These are phyloP conservation scores for Paramormyrops kingsleyae DNA, from an alignment of 2,113 vertebrate genomes.

Conservation along the genomic window DNA sequence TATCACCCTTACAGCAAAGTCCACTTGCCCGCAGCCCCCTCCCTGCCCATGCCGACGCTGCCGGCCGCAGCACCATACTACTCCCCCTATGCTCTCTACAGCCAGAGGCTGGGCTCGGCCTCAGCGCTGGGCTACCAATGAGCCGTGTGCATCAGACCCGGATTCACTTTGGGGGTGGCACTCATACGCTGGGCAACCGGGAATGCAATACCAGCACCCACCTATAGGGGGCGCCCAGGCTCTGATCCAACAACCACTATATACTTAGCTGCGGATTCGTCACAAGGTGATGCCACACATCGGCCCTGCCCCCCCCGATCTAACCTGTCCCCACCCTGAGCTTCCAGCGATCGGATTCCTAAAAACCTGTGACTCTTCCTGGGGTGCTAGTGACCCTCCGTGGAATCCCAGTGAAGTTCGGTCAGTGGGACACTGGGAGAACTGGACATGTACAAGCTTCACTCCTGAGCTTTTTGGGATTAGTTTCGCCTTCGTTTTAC, in stretches of 20 bases:
- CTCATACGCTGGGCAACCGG: slow-evolving; percentile 28
- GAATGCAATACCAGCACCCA: slow-evolving; percentile 19
- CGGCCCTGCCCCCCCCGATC: slow-evolving; percentile 22
- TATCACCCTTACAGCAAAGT: slow-evolving; percentile 95
- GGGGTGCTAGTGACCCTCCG: slow-evolving; percentile 7
- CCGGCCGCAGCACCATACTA: slow-evolving; percentile 81
- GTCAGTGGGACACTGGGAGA: slow-evolving; percentile 2
- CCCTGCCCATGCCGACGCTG: slow-evolving; percentile 82
- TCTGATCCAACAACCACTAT: neutral
- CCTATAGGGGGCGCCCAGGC: neutral
- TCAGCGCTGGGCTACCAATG: slow-evolving; percentile 92
- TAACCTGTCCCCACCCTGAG: slow-evolving; percentile 19
- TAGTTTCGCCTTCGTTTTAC: slow-evolving; percentile 30
- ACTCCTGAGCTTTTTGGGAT: slow-evolving; percentile 26
- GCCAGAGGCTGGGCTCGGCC: slow-evolving; percentile 89
- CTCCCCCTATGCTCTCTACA: slow-evolving; percentile 89
- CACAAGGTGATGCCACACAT: slow-evolving; percentile 27
- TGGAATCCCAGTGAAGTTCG: slow-evolving; percentile 6
- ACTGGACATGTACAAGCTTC: slow-evolving; percentile 44
- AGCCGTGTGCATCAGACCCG: slow-evolving; percentile 30
- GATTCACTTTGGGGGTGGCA: slow-evolving; percentile 16
- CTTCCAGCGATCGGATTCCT: slow-evolving; percentile 29
- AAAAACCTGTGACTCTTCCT: slow-evolving; percentile 15
- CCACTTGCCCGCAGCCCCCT: slow-evolving; percentile 75
- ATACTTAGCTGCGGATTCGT: slow-evolving; percentile 18